Evolutionary conservation across 2,888 invertebrate genomes (phyloP).

Genomic region (Chloroclystis v-ata): DNA sequence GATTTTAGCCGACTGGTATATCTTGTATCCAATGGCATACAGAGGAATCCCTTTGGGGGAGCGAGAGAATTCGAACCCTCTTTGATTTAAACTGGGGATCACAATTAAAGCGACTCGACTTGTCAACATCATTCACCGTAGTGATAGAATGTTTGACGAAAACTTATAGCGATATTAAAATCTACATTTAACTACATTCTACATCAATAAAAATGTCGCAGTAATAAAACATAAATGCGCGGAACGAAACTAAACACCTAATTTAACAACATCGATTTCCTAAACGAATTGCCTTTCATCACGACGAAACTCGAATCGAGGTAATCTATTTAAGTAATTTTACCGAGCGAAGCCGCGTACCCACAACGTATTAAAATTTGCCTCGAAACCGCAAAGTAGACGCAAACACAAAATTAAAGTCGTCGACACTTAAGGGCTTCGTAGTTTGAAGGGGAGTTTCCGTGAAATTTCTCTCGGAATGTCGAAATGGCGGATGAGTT

Average conservation of each 20-base stretch:
- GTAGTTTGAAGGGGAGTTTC: constrained; percentile 71
- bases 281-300: constrained; percentile 29
- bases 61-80: constrained; percentile 35
- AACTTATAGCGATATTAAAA: background rate
- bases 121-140: constrained; percentile 48
- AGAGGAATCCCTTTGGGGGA: constrained; percentile 39
- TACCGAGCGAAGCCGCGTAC: constrained; percentile 63
- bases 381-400: constrained; percentile 72
- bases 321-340: constrained; percentile 74
- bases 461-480: constrained; percentile 73
- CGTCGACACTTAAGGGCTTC: constrained; percentile 75
- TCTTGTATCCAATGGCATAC: constrained; percentile 48
- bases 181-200: background rate
- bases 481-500: constrained; percentile 77
- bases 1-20: constrained; percentile 59
- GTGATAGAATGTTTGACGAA: constrained; percentile 11
- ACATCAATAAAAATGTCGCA: background rate
- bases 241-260: constrained; percentile 16
- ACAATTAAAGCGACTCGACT: constrained; percentile 57
- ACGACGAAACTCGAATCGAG: constrained; percentile 58
- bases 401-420: constrained; percentile 77
- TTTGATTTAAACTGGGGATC: constrained; percentile 49
- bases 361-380: constrained; percentile 69
- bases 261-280: constrained; percentile 19
- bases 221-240: background rate